A percentile compares a stretch with the other conserved stretches of the same genome.
Evolutionary conservation across 2,113 vertebrate genomes (phyloP).

Genomic region (Tetrax tetrax): DNA sequence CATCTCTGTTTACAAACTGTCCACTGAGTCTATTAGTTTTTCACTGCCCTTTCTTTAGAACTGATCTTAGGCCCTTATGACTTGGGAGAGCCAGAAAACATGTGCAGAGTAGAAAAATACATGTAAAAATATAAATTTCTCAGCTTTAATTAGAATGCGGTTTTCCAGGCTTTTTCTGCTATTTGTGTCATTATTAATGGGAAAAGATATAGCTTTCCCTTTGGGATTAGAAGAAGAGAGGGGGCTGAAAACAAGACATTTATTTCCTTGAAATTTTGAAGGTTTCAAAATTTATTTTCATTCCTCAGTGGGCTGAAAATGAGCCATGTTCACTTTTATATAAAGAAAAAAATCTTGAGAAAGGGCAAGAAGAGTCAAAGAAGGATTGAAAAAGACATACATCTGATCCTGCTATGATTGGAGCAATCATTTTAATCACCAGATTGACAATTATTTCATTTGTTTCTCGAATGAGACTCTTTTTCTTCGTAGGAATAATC

Average conservation of each 20-base stretch:
- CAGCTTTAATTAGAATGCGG: background rate
- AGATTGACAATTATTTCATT: background rate
- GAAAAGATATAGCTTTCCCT: background rate
- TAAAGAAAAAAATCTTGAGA: background rate
- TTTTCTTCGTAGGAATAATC: background rate
- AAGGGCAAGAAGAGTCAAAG: background rate
- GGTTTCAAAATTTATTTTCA: background rate
- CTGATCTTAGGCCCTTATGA: background rate
- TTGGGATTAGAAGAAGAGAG: background rate
- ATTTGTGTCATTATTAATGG: background rate
- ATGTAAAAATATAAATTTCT: background rate
- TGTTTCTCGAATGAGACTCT: background rate
- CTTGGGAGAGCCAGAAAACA: background rate
- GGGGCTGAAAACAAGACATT: background rate
- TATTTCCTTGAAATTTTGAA: background rate
- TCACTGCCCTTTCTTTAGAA: background rate
- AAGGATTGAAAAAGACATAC: background rate
- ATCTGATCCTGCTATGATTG: background rate
- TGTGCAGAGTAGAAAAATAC: background rate
- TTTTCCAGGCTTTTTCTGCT: background rate
- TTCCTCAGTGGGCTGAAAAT: background rate
- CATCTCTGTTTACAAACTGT: background rate
- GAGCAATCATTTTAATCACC: background rate
- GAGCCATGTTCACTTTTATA: background rate
- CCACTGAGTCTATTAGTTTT: background rate